Evolutionary conservation across 2,888 invertebrate genomes (phyloP), one percentile per base, ranked within the genome.

Genomic region (Galerucella nymphaeae): DNA sequence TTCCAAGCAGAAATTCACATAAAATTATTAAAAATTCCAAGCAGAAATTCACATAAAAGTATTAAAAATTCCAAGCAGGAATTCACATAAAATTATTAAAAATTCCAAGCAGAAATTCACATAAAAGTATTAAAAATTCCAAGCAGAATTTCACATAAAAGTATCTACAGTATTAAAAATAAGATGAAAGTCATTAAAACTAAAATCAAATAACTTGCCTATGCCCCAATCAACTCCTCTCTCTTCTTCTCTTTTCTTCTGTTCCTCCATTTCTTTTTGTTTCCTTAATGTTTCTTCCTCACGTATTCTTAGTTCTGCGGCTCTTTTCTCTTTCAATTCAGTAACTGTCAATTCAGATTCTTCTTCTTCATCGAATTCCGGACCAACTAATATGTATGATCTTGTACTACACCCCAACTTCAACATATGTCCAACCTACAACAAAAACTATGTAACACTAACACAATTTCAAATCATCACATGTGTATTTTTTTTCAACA

Each of bases 221-320:
- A 98, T 95, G 79, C 98, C 98, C 98, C 98, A 98, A 83, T 93
- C 92, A 75, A 97, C 93, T 4, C 97, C 97, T 76, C 91, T 91
- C 45, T 91, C 91, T 57, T 91, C 91, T 79, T 88, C 89, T 76
- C 89, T 88, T 76, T 87, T 88, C 62, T 88, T 88, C 66, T 88
- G 88, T 74, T 84, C 87, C 80, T 89, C 88, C 85, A 88, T 87
- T 79, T 89, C 85, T 85, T 85, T 80, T 84, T 87, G 87, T 76
- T 87, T 87, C 78, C 89, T 87, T 77, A 86, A 80, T 53, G 88
- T 87, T 69, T 85, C 84, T 2, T 89, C 87, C 79, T 85, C 81
- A 75, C 84, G 74, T 55, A 83, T 81, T 14, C 80, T 77, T 62
- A 87, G 80, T 53, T 86, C 83, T 71, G 85, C 85, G 5, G 78